phyloP scores from a whole-genome alignment of 1,140 invertebrate species.

The Papilio aristodemus region DNA sequence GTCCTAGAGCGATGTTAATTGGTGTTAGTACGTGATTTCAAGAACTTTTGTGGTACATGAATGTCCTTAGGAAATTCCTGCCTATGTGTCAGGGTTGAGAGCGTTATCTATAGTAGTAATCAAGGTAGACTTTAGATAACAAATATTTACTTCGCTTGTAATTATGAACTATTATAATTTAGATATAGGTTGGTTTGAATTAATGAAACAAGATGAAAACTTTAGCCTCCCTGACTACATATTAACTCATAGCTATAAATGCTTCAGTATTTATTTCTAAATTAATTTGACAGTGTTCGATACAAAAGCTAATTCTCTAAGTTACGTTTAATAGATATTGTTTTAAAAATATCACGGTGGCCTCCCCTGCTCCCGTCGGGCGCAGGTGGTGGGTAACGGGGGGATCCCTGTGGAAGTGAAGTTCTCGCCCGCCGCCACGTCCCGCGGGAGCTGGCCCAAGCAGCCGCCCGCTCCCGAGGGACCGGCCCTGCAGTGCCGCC shows the following conservation, averaged over 20 bases:
- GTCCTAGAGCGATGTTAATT: too few relatives aligned
- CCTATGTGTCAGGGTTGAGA: too few relatives aligned
- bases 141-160: too few relatives aligned
- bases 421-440: conserved; percentile 69
- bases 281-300: background rate
- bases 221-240: too few relatives aligned
- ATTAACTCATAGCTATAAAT: background rate
- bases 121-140: too few relatives aligned
- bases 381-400: conserved; percentile 52
- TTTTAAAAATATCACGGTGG: conserved; percentile 75
- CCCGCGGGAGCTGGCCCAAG: conserved; percentile 67
- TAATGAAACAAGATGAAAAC: too few relatives aligned
- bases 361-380: conserved; percentile 49
- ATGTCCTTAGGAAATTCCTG: too few relatives aligned
- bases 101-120: too few relatives aligned
- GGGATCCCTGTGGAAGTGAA: conserved; percentile 67
- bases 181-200: too few relatives aligned
- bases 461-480: conserved; percentile 68
- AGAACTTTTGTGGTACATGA: too few relatives aligned
- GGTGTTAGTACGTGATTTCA: too few relatives aligned
- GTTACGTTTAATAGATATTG: conserved; percentile 54
- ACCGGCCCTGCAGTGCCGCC: conserved; percentile 44
- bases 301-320: conserved; percentile 31
- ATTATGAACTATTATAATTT: too few relatives aligned
- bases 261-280: background rate